These are phyloP conservation scores for Lagopus leucura DNA, from an alignment of 2,113 vertebrate genomes.

Conservation along the genomic window DNA sequence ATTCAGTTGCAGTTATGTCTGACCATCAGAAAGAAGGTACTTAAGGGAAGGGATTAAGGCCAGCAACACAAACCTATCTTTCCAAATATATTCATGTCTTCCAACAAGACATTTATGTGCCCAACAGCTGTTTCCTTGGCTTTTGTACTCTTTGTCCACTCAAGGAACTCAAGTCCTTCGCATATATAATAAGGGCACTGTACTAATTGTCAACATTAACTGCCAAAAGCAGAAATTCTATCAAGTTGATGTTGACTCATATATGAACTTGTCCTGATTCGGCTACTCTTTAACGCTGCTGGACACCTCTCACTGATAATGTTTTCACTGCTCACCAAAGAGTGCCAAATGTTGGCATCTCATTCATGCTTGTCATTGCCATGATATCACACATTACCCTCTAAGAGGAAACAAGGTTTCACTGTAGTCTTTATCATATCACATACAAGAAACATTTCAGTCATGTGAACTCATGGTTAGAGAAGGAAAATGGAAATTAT, in stretches of 20 bases:
- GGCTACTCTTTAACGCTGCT: slow-evolving; percentile 63
- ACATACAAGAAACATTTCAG: not conserved
- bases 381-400: slow-evolving; percentile 53
- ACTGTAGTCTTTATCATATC: not conserved
- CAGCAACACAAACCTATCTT: slow-evolving; percentile 53
- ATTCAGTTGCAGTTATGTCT: slow-evolving; percentile 21
- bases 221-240: slow-evolving; percentile 69
- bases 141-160: slow-evolving; percentile 62
- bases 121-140: slow-evolving; percentile 64
- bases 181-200: slow-evolving; percentile 1
- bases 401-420: slow-evolving; percentile 22
- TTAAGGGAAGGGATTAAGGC: slow-evolving; percentile 65
- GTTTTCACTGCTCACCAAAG: slow-evolving; percentile 42
- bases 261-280: slow-evolving; percentile 63
- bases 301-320: slow-evolving; percentile 66
- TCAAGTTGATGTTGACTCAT: slow-evolving; percentile 68
- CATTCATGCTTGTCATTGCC: slow-evolving; percentile 70
- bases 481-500: not conserved
- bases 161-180: slow-evolving; percentile 34
- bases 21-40: slow-evolving; percentile 64
- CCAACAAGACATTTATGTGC: slow-evolving; percentile 59
- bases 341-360: slow-evolving; percentile 66
- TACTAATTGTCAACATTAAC: slow-evolving; percentile 60
- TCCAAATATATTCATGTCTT: slow-evolving; percentile 63
- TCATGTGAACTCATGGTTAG: not conserved